Conservation (phyloP, 1,140 invertebrate genomes). For the Caenorhabditis inopinata region DNA sequence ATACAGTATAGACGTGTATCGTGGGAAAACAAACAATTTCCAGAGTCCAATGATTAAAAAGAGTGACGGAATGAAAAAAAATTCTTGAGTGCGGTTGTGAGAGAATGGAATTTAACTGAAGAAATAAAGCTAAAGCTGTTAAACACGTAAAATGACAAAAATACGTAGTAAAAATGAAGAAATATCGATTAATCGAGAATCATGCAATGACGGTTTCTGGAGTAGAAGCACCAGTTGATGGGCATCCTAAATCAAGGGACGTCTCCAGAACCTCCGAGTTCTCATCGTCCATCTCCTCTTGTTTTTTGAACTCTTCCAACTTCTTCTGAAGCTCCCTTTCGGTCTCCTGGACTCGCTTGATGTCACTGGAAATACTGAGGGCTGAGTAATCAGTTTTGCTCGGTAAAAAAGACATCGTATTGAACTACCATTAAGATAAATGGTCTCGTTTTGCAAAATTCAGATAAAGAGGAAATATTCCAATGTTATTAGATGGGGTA, state of each 20-base stretch:
- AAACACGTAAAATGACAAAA: constrained; percentile 7
- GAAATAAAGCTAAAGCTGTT: constrained; percentile 1
- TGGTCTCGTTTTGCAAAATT: too few relatives aligned
- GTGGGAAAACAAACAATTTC: neutral
- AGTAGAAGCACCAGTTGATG: neutral
- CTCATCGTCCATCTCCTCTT: constrained; percentile 5
- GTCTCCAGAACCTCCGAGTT: neutral
- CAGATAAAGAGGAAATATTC: too few relatives aligned
- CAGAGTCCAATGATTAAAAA: neutral
- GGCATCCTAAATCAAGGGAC: neutral
- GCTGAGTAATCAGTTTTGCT: neutral
- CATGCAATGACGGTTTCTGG: neutral
- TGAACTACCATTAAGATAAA: too few relatives aligned
- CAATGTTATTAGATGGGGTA: neutral
- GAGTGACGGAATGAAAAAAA: neutral
- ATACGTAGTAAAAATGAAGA: constrained; percentile 5
- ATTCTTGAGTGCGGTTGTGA: neutral
- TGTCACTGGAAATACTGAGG: constrained; percentile 14
- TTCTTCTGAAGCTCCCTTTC: constrained; percentile 19
- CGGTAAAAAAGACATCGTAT: too few relatives aligned
- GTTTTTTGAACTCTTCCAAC: neutral
- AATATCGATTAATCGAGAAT: neutral
- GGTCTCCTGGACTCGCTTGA: neutral
- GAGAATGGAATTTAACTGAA: neutral
- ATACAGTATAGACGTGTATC: neutral